Evolutionary conservation across 2,888 invertebrate genomes (phyloP).

Genomic region (Drosophila longiperda): DNA sequence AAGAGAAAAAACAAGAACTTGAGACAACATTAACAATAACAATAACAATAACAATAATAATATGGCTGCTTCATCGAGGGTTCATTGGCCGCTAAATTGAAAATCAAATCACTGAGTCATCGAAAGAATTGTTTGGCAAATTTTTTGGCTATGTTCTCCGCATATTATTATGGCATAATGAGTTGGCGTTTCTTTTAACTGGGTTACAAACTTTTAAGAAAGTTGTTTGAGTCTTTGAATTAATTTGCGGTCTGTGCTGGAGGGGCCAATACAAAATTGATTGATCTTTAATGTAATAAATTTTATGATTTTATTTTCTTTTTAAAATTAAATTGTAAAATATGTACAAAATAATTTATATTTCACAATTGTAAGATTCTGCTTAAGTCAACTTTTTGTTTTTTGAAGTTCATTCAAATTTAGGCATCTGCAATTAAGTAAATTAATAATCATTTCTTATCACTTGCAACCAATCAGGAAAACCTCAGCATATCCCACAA

Average conservation of each 20-base stretch:
- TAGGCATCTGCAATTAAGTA: neutral
- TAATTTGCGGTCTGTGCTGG: neutral
- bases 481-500: constrained; percentile 3
- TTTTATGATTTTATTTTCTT: constrained; percentile 18
- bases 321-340: neutral
- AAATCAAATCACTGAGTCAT: constrained; percentile 72
- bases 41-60: constrained; percentile 20
- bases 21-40: constrained; percentile 14
- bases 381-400: neutral
- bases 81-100: constrained; percentile 71
- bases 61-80: constrained; percentile 38
- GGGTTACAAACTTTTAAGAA: constrained; percentile 37
- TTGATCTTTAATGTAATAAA: constrained; percentile 23
- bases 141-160: constrained; percentile 18
- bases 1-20: constrained; percentile 27
- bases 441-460: neutral
- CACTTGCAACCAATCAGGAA: constrained; percentile 12
- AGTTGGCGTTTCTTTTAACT: constrained; percentile 39
- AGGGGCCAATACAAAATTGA: constrained; percentile 16
- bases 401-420: too few species aligned
- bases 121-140: constrained; percentile 39
- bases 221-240: constrained; percentile 17
- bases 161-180: constrained; percentile 17
- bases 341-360: neutral
- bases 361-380: neutral